A percentile compares a stretch with the other conserved stretches of the same genome.
These are phyloP conservation scores for Huso huso DNA, from an alignment of 2,797 vertebrate species.

Conservation along the genomic window DNA sequence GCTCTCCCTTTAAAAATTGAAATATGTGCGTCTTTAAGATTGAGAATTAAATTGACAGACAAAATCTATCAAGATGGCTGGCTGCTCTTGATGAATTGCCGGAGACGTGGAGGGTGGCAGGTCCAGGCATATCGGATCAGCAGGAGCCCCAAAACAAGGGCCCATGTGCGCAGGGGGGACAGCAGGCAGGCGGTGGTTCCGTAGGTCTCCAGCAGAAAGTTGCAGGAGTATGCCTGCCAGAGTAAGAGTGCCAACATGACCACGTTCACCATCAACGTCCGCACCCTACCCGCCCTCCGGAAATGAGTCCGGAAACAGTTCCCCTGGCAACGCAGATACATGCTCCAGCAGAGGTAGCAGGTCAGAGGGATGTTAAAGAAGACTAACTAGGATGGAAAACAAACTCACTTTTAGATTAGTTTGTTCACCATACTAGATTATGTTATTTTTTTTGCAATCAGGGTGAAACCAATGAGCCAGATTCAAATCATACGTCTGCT, in stretches of 20 bases:
- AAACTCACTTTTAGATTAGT: too few relatives aligned
- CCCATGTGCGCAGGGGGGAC: slow-evolving; percentile 75
- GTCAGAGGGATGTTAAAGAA: slow-evolving; percentile 92
- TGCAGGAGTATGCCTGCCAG: slow-evolving; percentile 85
- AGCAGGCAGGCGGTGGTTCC: slow-evolving; percentile 53
- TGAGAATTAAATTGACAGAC: neutral
- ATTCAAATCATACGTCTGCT: too few relatives aligned
- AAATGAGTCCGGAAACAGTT: slow-evolving; percentile 76
- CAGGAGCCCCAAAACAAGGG: slow-evolving; percentile 60
- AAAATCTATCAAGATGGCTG: slow-evolving; percentile 50
- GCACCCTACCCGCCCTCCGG: slow-evolving; percentile 38
- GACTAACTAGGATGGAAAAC: slow-evolving; percentile 56
- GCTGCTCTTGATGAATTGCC: slow-evolving; percentile 40
- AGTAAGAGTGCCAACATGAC: slow-evolving; percentile 69
- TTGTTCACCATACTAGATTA: too few relatives aligned
- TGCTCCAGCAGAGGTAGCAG: slow-evolving; percentile 86
- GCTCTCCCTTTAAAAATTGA: too few relatives aligned
- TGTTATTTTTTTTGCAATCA: too few relatives aligned
- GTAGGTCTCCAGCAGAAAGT: slow-evolving; percentile 63
- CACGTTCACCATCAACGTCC: slow-evolving; percentile 56
- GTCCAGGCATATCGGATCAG: slow-evolving; percentile 77
- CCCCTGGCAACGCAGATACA: slow-evolving; percentile 76
- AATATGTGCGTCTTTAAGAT: too few relatives aligned
- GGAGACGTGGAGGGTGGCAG: slow-evolving; percentile 41
- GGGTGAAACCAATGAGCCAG: too few relatives aligned